Evolutionary conservation across 2,797 vertebrate species (phyloP).

Genomic region (Rhynchonycteris naso): DNA sequence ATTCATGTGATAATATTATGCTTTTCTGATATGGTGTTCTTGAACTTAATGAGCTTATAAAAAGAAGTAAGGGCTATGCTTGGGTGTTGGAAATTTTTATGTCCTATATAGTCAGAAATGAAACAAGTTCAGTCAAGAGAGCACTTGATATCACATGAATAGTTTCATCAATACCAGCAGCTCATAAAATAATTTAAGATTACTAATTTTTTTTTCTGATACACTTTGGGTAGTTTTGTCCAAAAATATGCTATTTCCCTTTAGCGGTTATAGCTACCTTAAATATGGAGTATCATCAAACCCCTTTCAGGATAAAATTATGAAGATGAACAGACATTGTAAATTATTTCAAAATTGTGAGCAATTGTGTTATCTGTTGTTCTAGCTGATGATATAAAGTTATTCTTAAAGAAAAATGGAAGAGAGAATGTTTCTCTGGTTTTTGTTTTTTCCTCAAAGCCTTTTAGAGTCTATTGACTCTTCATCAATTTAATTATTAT

Average conservation of each 20-base stretch:
- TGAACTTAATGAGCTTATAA: background rate
- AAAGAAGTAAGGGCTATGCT: background rate
- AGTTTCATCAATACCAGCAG: background rate
- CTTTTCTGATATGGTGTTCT: background rate
- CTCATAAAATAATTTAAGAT: background rate
- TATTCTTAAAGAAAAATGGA: conserved; percentile 35
- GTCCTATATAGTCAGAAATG: background rate
- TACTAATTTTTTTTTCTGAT: background rate
- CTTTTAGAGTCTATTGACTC: conserved; percentile 61
- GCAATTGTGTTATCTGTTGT: conserved; percentile 23
- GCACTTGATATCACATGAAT: background rate
- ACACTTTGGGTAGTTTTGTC: background rate
- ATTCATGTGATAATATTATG: background rate
- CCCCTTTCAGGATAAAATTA: background rate
- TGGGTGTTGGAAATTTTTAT: background rate
- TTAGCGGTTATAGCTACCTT: background rate
- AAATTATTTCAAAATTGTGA: conserved; percentile 34
- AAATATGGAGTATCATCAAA: background rate
- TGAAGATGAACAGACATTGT: background rate
- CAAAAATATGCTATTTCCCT: conserved; percentile 19
- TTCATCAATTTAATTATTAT: conserved; percentile 78
- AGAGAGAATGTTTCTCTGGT: background rate
- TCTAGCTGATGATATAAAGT: background rate
- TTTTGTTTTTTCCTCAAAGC: conserved; percentile 21
- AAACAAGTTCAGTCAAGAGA: background rate